Base-by-base conservation (phyloP, 2,888 invertebrate species). In the Drosophila ezoana region DNA sequence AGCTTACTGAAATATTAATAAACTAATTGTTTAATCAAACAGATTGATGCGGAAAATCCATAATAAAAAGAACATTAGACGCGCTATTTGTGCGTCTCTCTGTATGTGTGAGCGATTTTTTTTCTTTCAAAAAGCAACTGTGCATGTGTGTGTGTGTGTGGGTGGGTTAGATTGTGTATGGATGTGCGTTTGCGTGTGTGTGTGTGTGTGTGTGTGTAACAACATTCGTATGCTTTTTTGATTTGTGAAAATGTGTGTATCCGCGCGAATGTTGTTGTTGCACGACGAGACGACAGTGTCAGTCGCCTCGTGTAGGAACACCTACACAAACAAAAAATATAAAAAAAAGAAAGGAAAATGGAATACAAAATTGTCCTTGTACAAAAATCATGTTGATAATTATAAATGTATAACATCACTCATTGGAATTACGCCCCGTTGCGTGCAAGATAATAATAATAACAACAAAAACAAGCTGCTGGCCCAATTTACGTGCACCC, bases 161-260 rank as follows among this genome's bases (percentile, higher is more conserved):
- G 57, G 70, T 58, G 59, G 41, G 51, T 52, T 63, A 41, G 44
- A 40, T 28, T 13, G 47, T 57, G 38, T 53, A 49, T 54, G 59
- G 48, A 63, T 76, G 56, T 62, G 62, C 54, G 49, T 56, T 51
- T 53, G 66, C 72, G 49, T 72, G 65, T 58, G 47, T 65, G 66
- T 57, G 44, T 44, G 23, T 20, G 20, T 41, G 58, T 53, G 67
- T 66, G 71, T 79, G 69, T 74, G 62, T 73, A 58, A 65, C 62
- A 79, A 72, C 62, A 78, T 88, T 85, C 84, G 71, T 75, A 81
- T 87, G 76, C 72, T 71, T 81, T 84, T 86, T 85, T 89, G 87
- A 87, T 87, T 85, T 85, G 85, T 89, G 89, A 89, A 85, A 89
- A 84, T 89, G 89, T 85, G 85, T 85, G 85, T 85, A 89, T 85